Evolutionary conservation across 2,888 invertebrate species (phyloP).

Genomic region (Plebejus anna): DNA sequence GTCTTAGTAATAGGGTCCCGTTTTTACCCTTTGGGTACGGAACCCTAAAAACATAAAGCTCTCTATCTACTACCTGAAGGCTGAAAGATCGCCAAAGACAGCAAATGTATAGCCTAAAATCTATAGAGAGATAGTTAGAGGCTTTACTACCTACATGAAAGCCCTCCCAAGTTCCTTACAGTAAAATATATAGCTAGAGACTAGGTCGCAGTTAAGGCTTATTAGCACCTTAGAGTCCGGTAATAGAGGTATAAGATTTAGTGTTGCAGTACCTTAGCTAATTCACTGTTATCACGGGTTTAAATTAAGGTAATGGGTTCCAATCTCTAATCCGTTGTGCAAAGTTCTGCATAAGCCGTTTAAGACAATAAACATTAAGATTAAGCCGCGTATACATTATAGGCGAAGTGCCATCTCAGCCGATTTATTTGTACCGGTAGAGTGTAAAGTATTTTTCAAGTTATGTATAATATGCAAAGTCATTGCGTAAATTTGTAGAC

Average conservation of each 20-base stretch:
- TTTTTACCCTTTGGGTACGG: too few species aligned
- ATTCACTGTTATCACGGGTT: constrained; percentile 20
- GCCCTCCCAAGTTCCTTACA: background rate
- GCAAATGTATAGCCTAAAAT: background rate
- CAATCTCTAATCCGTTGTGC: constrained; percentile 28
- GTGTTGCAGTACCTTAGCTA: constrained; percentile 31
- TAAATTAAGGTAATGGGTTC: constrained; percentile 30
- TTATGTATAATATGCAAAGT: background rate
- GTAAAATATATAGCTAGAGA: background rate
- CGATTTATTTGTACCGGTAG: background rate
- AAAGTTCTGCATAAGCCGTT: constrained; percentile 29
- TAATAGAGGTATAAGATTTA: constrained; percentile 13
- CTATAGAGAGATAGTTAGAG: background rate
- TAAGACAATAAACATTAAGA: constrained; percentile 34
- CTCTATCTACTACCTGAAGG: background rate
- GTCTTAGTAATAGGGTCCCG: too few species aligned
- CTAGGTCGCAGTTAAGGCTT: background rate
- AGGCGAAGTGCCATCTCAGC: background rate
- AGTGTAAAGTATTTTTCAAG: background rate
- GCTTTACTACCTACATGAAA: background rate
- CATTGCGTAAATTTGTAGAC: too few species aligned
- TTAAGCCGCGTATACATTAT: constrained; percentile 31
- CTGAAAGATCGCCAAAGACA: background rate
- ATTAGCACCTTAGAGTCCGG: constrained; percentile 8
- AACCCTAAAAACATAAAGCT: background rate